These are phyloP conservation scores for Calephelis perditalis DNA, from an alignment of 2,888 invertebrate species.

Conservation along the genomic window DNA sequence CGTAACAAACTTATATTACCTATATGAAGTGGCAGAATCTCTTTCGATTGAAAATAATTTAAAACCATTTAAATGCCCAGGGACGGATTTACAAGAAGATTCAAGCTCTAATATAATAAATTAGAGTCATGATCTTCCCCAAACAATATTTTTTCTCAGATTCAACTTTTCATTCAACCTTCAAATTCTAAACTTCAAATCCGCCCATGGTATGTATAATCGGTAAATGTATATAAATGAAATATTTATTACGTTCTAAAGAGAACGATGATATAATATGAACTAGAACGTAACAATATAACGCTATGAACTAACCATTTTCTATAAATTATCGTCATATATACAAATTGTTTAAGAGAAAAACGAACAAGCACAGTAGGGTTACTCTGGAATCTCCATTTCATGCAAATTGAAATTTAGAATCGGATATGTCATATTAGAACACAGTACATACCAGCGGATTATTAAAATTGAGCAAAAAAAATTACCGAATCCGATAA, in stretches of 20 bases:
- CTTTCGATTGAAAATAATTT: too few relatives aligned
- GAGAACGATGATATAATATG: neutral
- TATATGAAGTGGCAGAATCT: too few relatives aligned
- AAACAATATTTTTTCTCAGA: neutral
- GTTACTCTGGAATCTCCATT: too few relatives aligned
- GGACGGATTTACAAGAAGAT: constrained; percentile 6
- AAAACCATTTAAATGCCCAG: neutral
- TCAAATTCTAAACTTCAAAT: neutral
- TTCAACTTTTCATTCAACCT: neutral
- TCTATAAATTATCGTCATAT: constrained; percentile 6
- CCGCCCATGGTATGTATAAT: constrained; percentile 4
- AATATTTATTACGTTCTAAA: constrained; percentile 11
- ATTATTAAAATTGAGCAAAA: too few relatives aligned
- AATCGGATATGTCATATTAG: too few relatives aligned
- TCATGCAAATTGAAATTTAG: too few relatives aligned
- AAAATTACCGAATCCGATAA: too few relatives aligned
- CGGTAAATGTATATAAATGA: constrained; percentile 5
- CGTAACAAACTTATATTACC: too few relatives aligned
- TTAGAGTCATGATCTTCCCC: constrained; percentile 9
- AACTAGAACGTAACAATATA: constrained; percentile 11
- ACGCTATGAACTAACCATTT: constrained; percentile 5
- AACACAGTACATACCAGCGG: too few relatives aligned
- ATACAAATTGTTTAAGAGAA: neutral
- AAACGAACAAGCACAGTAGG: neutral
- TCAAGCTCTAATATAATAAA: constrained; percentile 12